Conservation (phyloP, 2,888 invertebrate genomes). For the Macroteleia sp. region DNA sequence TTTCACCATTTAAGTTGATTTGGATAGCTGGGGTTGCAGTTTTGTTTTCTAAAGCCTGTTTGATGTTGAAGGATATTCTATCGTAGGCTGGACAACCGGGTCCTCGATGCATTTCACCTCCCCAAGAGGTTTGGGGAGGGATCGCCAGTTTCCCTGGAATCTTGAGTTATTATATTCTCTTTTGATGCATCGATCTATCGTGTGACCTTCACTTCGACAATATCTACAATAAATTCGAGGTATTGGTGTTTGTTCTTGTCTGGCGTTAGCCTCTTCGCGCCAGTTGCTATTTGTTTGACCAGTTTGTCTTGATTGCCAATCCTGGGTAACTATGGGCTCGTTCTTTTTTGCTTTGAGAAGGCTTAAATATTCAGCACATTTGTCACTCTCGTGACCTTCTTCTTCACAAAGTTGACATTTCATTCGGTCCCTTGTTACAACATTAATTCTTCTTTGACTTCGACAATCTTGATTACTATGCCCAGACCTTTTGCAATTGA, state of each 20-base stretch:
- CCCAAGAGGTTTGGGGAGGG: constrained; percentile 48
- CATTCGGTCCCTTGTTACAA: not conserved
- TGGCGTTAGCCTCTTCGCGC: too few relatives aligned
- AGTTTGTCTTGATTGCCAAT: too few relatives aligned
- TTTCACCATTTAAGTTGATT: not conserved
- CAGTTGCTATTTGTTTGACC: too few relatives aligned
- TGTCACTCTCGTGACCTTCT: not conserved
- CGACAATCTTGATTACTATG: not conserved
- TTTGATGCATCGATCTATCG: not conserved
- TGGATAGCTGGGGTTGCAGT: too few relatives aligned
- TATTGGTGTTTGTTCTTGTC: too few relatives aligned
- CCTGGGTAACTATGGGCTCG: not conserved
- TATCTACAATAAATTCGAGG: constrained; percentile 5
- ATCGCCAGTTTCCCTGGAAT: constrained; percentile 33
- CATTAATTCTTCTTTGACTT: not conserved
- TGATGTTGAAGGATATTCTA: too few relatives aligned
- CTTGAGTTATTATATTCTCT: not conserved
- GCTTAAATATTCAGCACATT: not conserved
- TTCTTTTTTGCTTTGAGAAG: not conserved
- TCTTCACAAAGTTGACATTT: not conserved
- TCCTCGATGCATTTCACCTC: not conserved
- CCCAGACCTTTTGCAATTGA: not conserved
- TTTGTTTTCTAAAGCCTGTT: too few relatives aligned
- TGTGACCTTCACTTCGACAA: not conserved
- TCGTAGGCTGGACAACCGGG: too few relatives aligned